Conservation (phyloP, 2,888 invertebrate genomes). For the Ectropis crepuscularia region DNA sequence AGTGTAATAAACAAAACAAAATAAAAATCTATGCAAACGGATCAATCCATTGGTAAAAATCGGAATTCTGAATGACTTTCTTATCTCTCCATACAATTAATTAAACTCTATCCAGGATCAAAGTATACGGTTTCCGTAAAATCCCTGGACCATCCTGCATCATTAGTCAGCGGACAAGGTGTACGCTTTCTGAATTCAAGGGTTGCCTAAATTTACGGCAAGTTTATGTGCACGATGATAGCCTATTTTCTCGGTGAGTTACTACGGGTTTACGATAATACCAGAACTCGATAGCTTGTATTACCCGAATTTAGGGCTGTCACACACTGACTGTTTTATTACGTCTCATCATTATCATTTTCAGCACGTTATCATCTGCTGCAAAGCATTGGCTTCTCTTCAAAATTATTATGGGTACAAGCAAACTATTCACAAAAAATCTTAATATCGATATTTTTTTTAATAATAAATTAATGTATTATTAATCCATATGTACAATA, state of each 20-base stretch:
- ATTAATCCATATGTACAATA: too few relatives aligned
- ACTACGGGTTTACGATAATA: conserved; percentile 31
- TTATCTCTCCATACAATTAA: too few relatives aligned
- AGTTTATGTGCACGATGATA: conserved; percentile 43
- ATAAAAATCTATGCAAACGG: too few relatives aligned
- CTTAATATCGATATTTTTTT: too few relatives aligned
- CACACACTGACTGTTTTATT: background rate
- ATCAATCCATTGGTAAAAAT: too few relatives aligned
- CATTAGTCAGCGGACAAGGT: conserved; percentile 33
- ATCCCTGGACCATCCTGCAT: conserved; percentile 25
- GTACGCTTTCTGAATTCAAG: conserved; percentile 36
- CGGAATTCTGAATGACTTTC: too few relatives aligned
- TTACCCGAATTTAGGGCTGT: conserved; percentile 10
- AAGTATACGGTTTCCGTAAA: conserved; percentile 15
- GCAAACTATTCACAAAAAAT: too few relatives aligned
- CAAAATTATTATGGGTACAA: too few relatives aligned
- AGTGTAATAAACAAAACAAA: too few relatives aligned
- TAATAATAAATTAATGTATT: too few relatives aligned
- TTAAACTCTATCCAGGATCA: background rate
- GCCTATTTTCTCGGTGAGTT: conserved; percentile 36
- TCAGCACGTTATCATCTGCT: too few relatives aligned
- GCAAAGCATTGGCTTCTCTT: too few relatives aligned
- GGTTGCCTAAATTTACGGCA: conserved; percentile 43
- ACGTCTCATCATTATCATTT: background rate
- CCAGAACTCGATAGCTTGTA: conserved; percentile 26